Base-by-base conservation (phyloP, 2,888 invertebrate genomes). In the Drosophila bunnanda region DNA sequence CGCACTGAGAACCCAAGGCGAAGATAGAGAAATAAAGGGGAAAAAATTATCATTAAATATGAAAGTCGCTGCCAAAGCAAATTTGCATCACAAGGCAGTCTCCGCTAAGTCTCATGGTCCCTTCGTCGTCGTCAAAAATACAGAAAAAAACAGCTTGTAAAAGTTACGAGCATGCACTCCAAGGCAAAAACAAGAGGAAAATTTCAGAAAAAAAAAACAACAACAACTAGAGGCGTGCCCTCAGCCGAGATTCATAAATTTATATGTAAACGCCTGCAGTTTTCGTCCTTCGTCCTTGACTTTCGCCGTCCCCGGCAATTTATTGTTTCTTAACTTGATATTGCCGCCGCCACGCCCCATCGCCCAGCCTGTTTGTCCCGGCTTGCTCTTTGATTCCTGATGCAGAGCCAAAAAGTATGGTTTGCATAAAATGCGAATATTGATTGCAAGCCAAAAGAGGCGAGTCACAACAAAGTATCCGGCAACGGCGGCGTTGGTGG, bases 1-100 rank as follows among this genome's bases (percentile, higher is more conserved):
- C 32, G 50, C 50, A 50, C 30, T 50, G 32, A 65, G 61, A 53
- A 65, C 76, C 46, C 72, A 54, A 34, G 75, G 57, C 41, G 20
- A n/a, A 38, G 10, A 43, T 48, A 43, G 39, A 53, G 50, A 50
- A 48, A 53, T n/a, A 48, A 56, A 67, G 48, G 39, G 65, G 15
- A 36, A 78, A 82, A 75, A 86, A 85, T 81, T 88, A 82, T 82
- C 80, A 86, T 89, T 80, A 89, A 86, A 87, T 86, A 77, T 89
- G 84, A 87, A 84, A 86, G 82, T 72, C 76, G 71, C 75, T 88
- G 82, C 76, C 83, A 89, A 79, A 78, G 77, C 57, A 65, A 89
- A 89, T 86, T 89, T 88, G 82, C 86, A 89, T 86, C 82, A 88
- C 89, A 89, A 87, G 89, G 82, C 82, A 68, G 90, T 84, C 90